Evolutionary conservation across 1,140 invertebrate species (phyloP).

Genomic region (Acromyrmex charruanus): DNA sequence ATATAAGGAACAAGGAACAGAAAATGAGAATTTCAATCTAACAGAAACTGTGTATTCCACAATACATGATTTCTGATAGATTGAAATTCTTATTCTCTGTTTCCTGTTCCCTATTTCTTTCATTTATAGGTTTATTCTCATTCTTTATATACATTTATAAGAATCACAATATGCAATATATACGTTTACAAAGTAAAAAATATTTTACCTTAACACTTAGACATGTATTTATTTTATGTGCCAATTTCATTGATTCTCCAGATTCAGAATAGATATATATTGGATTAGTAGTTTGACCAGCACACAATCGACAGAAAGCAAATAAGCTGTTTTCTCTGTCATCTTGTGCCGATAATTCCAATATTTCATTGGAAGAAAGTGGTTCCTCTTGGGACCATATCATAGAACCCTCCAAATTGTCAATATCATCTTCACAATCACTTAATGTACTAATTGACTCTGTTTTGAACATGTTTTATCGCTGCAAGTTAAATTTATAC

Average conservation of each 20-base stretch:
- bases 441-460: conserved; percentile 77
- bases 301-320: conserved; percentile 75
- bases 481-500: conserved; percentile 36
- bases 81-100: no score
- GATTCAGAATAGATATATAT: conserved; percentile 77
- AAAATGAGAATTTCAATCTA: no score
- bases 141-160: not conserved
- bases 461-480: conserved; percentile 58
- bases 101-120: no score
- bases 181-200: not conserved
- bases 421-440: conserved; percentile 71
- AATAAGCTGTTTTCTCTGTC: conserved; percentile 44
- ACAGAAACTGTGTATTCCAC: no score
- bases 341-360: conserved; percentile 53
- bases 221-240: conserved; percentile 77
- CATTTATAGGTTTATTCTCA: no score
- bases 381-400: conserved; percentile 77
- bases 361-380: conserved; percentile 72
- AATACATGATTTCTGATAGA: no score
- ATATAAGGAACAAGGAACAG: no score
- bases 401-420: conserved; percentile 75
- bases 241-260: conserved; percentile 75
- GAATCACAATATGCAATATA: not conserved
- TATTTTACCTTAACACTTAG: conserved; percentile 75
- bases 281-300: conserved; percentile 73